Conservation (phyloP, 2,888 invertebrate genomes). For the Cerastoderma edule region DNA sequence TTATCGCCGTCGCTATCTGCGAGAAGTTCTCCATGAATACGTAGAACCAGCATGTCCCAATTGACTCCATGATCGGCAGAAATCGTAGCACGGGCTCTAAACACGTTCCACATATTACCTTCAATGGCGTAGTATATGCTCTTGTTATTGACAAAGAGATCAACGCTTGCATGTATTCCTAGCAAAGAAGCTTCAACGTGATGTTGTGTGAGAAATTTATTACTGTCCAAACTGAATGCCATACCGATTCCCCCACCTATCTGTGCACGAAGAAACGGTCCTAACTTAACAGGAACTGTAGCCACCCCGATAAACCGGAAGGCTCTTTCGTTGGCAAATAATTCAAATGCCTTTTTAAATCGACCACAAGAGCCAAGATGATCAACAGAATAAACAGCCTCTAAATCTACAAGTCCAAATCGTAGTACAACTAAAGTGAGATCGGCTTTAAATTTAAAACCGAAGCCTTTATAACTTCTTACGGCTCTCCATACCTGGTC, state of each 20-base stretch:
- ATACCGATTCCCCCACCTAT: conserved; percentile 9
- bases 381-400: conserved; percentile 27
- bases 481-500: neutral
- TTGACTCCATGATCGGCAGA: conserved; percentile 29
- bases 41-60: conserved; percentile 37
- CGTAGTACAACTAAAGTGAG: conserved; percentile 11
- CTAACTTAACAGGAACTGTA: neutral
- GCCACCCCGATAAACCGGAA: conserved; percentile 20
- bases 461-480: conserved; percentile 12
- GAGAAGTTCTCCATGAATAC: conserved; percentile 39
- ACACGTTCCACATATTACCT: conserved; percentile 47
- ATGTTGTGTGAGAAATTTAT: conserved; percentile 21
- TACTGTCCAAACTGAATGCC: conserved; percentile 4
- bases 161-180: conserved; percentile 1
- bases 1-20: conserved; percentile 20
- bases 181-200: conserved; percentile 11
- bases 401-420: conserved; percentile 25
- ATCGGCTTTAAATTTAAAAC: conserved; percentile 17
- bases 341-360: conserved; percentile 34
- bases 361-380: conserved; percentile 29
- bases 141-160: conserved; percentile 10
- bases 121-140: no score
- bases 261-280: conserved; percentile 8
- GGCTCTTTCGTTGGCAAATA: conserved; percentile 31
- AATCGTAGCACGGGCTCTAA: conserved; percentile 34